phyloP scores from a whole-genome alignment of 2,888 invertebrate species.

The Drosophila stalkeri region DNA sequence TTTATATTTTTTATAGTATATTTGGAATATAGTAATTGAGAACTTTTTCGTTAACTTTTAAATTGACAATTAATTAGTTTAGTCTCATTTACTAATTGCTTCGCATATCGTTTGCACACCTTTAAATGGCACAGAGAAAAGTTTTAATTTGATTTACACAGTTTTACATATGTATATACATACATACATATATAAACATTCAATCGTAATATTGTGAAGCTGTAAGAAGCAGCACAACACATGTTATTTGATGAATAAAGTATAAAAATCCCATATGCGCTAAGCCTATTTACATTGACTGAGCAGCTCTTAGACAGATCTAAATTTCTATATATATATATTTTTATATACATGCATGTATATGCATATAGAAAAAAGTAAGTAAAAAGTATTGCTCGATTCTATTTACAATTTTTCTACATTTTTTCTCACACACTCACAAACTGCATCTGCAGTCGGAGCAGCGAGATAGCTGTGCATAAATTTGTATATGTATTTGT shows the following conservation, averaged over 20 bases:
- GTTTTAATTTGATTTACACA: not conserved
- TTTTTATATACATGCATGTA: not conserved
- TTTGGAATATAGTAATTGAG: not conserved
- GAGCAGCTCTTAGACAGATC: conserved; percentile 10
- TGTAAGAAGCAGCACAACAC: not conserved
- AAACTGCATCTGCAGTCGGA: not conserved
- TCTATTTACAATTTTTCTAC: not conserved
- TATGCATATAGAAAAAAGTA: not conserved
- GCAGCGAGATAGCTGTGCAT: conserved; percentile 8
- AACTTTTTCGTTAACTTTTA: not conserved
- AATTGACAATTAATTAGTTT: not conserved
- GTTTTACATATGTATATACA: not conserved
- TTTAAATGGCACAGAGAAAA: not conserved
- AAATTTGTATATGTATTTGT: conserved; percentile 23
- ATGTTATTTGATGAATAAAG: conserved; percentile 2
- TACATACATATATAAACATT: not conserved
- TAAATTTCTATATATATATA: conserved; percentile 2
- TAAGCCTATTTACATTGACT: conserved; percentile 10
- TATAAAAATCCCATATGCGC: not conserved
- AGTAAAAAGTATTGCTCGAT: not conserved
- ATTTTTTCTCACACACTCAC: not conserved
- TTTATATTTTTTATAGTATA: not conserved
- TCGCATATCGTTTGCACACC: not conserved
- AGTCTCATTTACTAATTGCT: not conserved
- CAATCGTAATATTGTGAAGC: not conserved